Evolutionary conservation across 2,797 vertebrate genomes (phyloP).

Genomic region (Fistularia tabacaria): DNA sequence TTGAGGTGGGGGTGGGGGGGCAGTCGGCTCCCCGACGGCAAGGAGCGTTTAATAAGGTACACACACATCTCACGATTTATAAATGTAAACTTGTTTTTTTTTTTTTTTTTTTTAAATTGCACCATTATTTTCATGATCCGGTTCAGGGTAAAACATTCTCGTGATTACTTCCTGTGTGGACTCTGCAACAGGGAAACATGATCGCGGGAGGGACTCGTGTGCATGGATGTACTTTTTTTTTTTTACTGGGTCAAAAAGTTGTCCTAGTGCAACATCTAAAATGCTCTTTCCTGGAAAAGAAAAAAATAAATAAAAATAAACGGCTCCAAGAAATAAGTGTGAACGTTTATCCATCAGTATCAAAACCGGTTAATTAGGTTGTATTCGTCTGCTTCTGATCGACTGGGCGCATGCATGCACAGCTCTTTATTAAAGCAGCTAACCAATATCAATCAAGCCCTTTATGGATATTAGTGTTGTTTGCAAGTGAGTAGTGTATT

Average conservation of each 20-base stretch:
- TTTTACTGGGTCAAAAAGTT: conserved; percentile 16
- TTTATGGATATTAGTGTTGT: conserved; percentile 31
- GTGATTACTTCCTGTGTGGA: conserved; percentile 34
- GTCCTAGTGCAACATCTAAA: conserved; percentile 27
- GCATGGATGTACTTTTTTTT: conserved; percentile 5
- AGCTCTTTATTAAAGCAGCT: conserved; percentile 47
- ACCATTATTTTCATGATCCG: conserved; percentile 60
- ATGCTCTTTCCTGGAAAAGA: conserved; percentile 24
- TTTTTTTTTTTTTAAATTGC: conserved; percentile 43
- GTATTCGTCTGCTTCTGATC: conserved; percentile 16
- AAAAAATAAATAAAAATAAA: not conserved
- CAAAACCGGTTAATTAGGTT: conserved; percentile 5
- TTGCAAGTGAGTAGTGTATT: conserved; percentile 42
- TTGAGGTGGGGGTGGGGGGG: too few relatives aligned
- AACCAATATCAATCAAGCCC: conserved; percentile 47
- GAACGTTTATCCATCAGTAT: conserved; percentile 15
- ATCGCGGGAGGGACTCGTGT: conserved; percentile 33
- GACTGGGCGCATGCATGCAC: conserved; percentile 52
- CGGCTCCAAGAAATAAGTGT: conserved; percentile 3
- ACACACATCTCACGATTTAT: conserved; percentile 54
- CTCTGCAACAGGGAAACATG: conserved; percentile 35
- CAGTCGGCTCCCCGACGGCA: conserved; percentile 16
- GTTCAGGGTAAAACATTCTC: conserved; percentile 65
- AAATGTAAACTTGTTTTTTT: conserved; percentile 70
- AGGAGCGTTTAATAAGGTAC: conserved; percentile 36